Conservation (phyloP, 2,888 invertebrate species). For the Drosophila ezoana region DNA sequence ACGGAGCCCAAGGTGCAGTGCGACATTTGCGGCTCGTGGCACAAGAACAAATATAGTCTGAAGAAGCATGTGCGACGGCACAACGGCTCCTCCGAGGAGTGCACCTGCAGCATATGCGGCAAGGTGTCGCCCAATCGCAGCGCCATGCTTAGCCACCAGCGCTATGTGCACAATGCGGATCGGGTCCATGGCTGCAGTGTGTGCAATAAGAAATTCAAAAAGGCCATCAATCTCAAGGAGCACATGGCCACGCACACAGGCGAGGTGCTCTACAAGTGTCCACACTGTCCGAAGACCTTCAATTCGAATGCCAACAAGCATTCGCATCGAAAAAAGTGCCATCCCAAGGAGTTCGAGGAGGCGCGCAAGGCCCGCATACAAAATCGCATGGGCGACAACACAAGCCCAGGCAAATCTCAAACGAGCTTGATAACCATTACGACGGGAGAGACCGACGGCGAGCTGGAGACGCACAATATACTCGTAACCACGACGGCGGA, state of each 20-base stretch:
- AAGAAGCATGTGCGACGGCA: slow-evolving; percentile 83
- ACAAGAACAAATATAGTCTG: slow-evolving; percentile 83
- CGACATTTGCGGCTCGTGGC: slow-evolving; percentile 83
- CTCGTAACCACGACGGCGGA: slow-evolving; percentile 54
- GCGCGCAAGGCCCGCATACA: slow-evolving; percentile 70
- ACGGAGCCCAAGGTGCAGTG: slow-evolving; percentile 83
- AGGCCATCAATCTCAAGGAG: slow-evolving; percentile 82
- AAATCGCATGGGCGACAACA: slow-evolving; percentile 51
- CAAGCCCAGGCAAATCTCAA: slow-evolving; percentile 3
- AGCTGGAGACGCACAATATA: slow-evolving; percentile 58
- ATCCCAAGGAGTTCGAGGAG: slow-evolving; percentile 83
- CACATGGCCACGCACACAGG: slow-evolving; percentile 84
- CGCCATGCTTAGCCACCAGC: slow-evolving; percentile 82
- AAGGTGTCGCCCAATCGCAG: slow-evolving; percentile 83
- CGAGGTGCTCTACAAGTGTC: slow-evolving; percentile 84
- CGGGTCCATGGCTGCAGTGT: slow-evolving; percentile 82
- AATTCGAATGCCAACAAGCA: slow-evolving; percentile 85
- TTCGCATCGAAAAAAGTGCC: slow-evolving; percentile 84
- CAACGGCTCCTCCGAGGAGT: slow-evolving; percentile 73
- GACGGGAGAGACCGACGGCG: slow-evolving; percentile 39
- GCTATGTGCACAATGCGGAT: slow-evolving; percentile 82
- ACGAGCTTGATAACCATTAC: slow-evolving; percentile 61
- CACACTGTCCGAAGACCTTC: slow-evolving; percentile 84
- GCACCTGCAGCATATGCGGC: slow-evolving; percentile 82
- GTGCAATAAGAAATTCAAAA: slow-evolving; percentile 84